phyloP scores from a whole-genome alignment of 2,113 vertebrate species.

The Toxostoma redivivum region DNA sequence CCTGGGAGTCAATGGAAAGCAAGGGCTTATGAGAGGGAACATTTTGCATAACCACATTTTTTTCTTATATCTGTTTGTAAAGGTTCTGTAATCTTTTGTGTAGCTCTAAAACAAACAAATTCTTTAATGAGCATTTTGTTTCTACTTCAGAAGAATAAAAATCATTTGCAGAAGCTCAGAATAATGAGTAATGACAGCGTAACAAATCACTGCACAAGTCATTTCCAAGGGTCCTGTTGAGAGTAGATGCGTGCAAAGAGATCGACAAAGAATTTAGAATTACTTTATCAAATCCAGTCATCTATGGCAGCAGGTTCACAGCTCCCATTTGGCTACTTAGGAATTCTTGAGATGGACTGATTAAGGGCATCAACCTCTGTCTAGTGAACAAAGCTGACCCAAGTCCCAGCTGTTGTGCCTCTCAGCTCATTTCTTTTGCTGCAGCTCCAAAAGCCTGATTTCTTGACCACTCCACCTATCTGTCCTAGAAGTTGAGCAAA shows the following conservation, averaged over 20 bases:
- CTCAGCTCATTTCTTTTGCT: background rate
- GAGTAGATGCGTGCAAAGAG: background rate
- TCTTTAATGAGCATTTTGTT: constrained; percentile 44
- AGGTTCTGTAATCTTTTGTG: constrained; percentile 35
- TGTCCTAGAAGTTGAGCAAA: background rate
- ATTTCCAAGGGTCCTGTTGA: constrained; percentile 13
- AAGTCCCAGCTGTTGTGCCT: background rate
- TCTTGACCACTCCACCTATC: background rate
- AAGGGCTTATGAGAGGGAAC: background rate
- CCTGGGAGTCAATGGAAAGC: constrained; percentile 12
- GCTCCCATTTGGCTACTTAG: background rate
- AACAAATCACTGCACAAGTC: background rate
- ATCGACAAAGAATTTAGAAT: background rate
- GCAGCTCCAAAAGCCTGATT: background rate
- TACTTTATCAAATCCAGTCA: background rate
- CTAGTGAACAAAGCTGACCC: background rate
- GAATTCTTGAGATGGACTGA: background rate
- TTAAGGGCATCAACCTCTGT: background rate
- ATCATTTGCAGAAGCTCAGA: constrained; percentile 43
- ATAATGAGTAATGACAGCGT: constrained; percentile 40
- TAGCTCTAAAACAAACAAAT: constrained; percentile 54
- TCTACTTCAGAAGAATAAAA: constrained; percentile 44
- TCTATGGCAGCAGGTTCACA: background rate
- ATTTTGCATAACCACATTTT: constrained; percentile 34
- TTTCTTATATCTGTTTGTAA: constrained; percentile 40